Evolutionary conservation across 2,113 vertebrate species (phyloP).

Genomic region (Anthoscopus minutus): DNA sequence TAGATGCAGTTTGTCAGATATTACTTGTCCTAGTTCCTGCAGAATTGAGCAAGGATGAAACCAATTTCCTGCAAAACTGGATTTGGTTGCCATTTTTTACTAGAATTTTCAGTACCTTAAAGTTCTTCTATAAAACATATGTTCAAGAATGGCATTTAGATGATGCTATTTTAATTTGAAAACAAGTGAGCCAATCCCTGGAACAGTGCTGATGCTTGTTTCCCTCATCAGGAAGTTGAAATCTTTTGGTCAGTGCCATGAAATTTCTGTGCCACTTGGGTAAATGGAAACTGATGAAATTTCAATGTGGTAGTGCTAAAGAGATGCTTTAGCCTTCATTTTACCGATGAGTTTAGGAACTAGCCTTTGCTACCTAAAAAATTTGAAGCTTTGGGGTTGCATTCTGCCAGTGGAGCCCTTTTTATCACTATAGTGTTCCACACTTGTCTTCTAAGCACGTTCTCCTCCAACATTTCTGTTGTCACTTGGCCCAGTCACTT

Average conservation of each 20-base stretch:
- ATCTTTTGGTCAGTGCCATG: background rate
- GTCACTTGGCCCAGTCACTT: background rate
- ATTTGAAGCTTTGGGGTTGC: background rate
- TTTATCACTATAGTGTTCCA: background rate
- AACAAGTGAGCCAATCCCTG: background rate
- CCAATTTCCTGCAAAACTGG: background rate
- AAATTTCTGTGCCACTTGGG: background rate
- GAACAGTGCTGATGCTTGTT: accelerated
- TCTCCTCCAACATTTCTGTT: background rate
- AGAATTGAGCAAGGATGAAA: background rate
- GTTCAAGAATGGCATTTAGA: background rate
- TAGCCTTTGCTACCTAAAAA: background rate
- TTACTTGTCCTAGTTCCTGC: background rate
- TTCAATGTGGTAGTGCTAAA: background rate
- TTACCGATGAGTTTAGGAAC: background rate
- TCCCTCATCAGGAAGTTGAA: background rate
- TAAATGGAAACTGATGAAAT: background rate
- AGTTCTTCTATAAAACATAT: background rate
- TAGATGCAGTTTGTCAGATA: background rate
- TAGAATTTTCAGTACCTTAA: background rate
- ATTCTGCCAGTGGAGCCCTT: background rate
- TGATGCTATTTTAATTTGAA: background rate
- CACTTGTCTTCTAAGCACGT: accelerated
- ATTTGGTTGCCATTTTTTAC: background rate
- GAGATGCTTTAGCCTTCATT: background rate